These are phyloP conservation scores for Hypotaenidia philippensis DNA, from an alignment of 2,797 vertebrate species.

Conservation along the genomic window DNA sequence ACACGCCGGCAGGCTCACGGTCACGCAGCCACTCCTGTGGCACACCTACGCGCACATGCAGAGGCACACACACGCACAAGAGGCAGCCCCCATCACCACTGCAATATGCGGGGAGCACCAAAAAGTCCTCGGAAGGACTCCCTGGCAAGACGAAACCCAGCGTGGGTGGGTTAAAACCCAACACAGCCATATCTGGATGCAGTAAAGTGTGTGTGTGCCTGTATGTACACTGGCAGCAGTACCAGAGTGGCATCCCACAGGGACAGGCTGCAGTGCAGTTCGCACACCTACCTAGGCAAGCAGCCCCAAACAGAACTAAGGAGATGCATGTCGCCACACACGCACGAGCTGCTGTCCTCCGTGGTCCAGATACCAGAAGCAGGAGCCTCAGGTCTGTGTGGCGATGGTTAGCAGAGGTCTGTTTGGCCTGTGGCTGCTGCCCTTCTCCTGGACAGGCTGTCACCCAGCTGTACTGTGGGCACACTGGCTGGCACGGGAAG, in stretches of 20 bases:
- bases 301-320: background rate
- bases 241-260: background rate
- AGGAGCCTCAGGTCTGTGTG: background rate
- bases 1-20: background rate
- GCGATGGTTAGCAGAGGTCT: background rate
- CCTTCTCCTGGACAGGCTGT: background rate
- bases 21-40: background rate
- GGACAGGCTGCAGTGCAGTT: background rate
- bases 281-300: background rate
- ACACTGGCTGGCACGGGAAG: accelerated
- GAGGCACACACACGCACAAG: background rate
- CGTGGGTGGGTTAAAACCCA: background rate
- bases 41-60: background rate
- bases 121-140: background rate
- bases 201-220: background rate
- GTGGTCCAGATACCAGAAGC: background rate
- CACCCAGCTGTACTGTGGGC: background rate
- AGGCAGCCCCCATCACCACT: too few species aligned
- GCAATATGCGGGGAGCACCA: background rate
- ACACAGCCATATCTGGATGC: background rate
- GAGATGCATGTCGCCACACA: background rate
- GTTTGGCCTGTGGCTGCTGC: background rate
- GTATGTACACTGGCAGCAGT: too few species aligned
- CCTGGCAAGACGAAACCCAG: background rate
- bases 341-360: too few species aligned